Evolutionary conservation across 2,113 vertebrate species (phyloP).

Genomic region (Elgaria multicarinata): DNA sequence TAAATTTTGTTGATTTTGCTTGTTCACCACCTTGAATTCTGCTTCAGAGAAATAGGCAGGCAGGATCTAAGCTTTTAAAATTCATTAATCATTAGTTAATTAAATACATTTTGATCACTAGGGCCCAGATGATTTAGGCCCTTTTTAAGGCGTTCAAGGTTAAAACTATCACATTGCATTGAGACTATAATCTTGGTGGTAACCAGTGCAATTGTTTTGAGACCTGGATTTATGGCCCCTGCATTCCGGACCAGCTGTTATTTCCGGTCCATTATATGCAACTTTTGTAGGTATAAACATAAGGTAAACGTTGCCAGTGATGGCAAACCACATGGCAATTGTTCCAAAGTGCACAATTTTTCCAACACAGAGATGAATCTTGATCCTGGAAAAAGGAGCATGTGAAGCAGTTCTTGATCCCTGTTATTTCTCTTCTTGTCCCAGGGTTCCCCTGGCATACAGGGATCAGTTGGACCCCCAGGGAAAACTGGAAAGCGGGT

Average conservation of each 20-base stretch:
- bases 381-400: not conserved
- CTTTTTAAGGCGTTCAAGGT: not conserved
- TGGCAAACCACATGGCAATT: not conserved
- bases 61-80: too few species aligned
- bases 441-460: conserved; percentile 86
- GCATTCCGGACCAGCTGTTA: not conserved
- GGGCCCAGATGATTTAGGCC: not conserved
- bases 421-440: not conserved
- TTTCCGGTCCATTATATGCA: not conserved
- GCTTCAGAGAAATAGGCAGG: too few species aligned
- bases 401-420: not conserved
- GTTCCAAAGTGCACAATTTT: not conserved
- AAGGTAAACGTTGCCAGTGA: not conserved
- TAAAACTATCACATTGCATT: not conserved
- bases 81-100: too few species aligned
- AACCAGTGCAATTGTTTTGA: not conserved
- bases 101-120: not conserved
- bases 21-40: too few species aligned
- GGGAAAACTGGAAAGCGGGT: conserved; percentile 89
- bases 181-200: not conserved
- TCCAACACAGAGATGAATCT: not conserved
- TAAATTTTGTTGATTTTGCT: too few species aligned
- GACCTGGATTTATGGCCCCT: not conserved
- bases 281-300: not conserved
- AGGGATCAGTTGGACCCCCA: conserved; percentile 77